Percentiles rank a stretch among this genome's conserved stretches.
These are phyloP conservation scores for Oxyteleia sp. DNA, from an alignment of 2,888 invertebrate species.

Conservation along the genomic window DNA sequence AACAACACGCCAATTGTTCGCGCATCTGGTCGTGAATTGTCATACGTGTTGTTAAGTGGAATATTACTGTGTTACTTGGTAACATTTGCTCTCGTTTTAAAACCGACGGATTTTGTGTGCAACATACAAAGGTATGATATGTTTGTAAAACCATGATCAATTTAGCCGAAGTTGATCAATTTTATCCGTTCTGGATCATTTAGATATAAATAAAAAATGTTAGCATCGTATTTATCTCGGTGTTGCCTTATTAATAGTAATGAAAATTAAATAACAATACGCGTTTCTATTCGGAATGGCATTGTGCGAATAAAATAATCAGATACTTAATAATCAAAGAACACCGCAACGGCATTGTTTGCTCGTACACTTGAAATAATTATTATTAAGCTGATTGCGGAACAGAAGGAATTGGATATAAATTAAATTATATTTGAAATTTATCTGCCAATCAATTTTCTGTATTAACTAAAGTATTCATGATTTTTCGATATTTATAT, in stretches of 20 bases:
- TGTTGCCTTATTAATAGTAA: background rate
- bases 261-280: background rate
- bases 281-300: background rate
- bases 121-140: constrained; percentile 93
- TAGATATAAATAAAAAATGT: no score
- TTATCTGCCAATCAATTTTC: background rate
- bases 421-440: constrained; percentile 5
- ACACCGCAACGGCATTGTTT: background rate
- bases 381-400: background rate
- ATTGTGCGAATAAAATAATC: constrained; percentile 3
- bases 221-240: constrained; percentile 9
- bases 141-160: background rate
- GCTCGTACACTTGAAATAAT: background rate
- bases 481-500: background rate
- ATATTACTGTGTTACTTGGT: constrained; percentile 97
- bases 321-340: no score
- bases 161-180: background rate
- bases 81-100: constrained; percentile 96
- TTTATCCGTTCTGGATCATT: background rate
- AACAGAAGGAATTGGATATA: background rate
- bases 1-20: constrained; percentile 99
- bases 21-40: constrained; percentile 96
- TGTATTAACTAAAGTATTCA: background rate
- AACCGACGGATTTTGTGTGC: constrained; percentile 95
- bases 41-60: constrained; percentile 96